These are phyloP conservation scores for Mythimna lalbum DNA, from an alignment of 2,888 invertebrate species.

Conservation along the genomic window DNA sequence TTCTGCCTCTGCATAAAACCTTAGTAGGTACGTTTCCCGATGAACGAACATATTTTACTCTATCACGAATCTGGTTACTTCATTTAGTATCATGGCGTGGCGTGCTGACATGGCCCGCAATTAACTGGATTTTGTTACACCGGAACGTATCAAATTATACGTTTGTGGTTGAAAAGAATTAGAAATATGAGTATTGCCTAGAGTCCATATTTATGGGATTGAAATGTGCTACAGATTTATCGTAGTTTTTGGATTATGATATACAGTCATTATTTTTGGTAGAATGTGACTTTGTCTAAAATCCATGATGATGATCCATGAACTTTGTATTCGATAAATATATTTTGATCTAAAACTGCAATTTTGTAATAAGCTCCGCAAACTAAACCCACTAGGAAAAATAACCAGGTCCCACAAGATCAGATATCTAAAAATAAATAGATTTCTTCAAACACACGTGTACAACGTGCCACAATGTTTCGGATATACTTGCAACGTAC, in stretches of 20 bases:
- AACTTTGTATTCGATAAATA: too few relatives aligned
- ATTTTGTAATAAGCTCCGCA: neutral
- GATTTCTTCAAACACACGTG: constrained; percentile 15
- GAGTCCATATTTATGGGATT: neutral
- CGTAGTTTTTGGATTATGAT: too few relatives aligned
- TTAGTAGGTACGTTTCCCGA: constrained; percentile 44
- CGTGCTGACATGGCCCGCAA: constrained; percentile 66
- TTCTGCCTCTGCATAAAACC: neutral
- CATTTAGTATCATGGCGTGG: constrained; percentile 56
- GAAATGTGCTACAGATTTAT: too few relatives aligned
- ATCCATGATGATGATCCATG: too few relatives aligned
- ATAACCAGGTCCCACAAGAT: constrained; percentile 19
- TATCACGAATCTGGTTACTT: constrained; percentile 73
- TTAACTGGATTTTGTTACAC: constrained; percentile 63
- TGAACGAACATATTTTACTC: constrained; percentile 68
- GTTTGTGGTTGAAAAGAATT: neutral
- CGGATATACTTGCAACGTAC: constrained; percentile 28
- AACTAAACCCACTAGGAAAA: neutral
- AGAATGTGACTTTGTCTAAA: too few relatives aligned
- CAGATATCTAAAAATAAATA: constrained; percentile 18
- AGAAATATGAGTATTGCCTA: neutral
- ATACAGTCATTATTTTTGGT: too few relatives aligned
- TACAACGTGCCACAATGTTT: constrained; percentile 10
- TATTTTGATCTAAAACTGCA: too few relatives aligned
- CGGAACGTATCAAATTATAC: constrained; percentile 17